These are phyloP conservation scores for Babylonia areolata DNA, from an alignment of 1,140 invertebrate species.

Conservation along the genomic window DNA sequence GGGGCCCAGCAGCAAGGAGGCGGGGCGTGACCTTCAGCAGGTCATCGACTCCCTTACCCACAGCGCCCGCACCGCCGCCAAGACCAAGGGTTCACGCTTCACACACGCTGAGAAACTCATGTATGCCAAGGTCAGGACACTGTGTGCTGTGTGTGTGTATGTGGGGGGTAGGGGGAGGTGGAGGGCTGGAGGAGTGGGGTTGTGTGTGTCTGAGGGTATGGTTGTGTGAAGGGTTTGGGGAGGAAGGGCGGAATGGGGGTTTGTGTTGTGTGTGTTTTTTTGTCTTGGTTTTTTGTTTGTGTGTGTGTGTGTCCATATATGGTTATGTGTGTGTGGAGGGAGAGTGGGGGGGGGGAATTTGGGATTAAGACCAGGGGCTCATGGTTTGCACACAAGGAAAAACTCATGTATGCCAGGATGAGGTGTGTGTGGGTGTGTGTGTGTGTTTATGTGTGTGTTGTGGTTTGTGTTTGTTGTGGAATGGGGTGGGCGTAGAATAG, in stretches of 20 bases:
- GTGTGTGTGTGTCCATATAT: not conserved
- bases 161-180: not conserved
- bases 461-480: too few species aligned
- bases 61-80: slow-evolving; percentile 48
- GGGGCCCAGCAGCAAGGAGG: slow-evolving; percentile 32
- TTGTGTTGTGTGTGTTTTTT: not conserved
- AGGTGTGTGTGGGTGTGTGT: too few species aligned
- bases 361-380: too few species aligned
- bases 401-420: too few species aligned
- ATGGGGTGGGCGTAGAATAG: too few species aligned
- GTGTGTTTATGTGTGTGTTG: too few species aligned
- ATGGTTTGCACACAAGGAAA: too few species aligned
- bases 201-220: not conserved
- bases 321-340: not conserved
- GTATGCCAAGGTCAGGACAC: slow-evolving; percentile 70
- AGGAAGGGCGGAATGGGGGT: too few species aligned
- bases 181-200: not conserved
- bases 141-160: not conserved
- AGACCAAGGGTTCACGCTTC: slow-evolving; percentile 74
- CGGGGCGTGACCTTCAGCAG: slow-evolving; percentile 65
- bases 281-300: not conserved
- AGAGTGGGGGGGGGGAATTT: too few species aligned
- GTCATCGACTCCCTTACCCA: slow-evolving; percentile 62
- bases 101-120: slow-evolving; percentile 76
- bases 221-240: too few species aligned